Percentiles rank a stretch among this genome's conserved stretches.
Conservation (phyloP, 2,888 invertebrate genomes). For the Kuschelorhynchus macadamiae region DNA sequence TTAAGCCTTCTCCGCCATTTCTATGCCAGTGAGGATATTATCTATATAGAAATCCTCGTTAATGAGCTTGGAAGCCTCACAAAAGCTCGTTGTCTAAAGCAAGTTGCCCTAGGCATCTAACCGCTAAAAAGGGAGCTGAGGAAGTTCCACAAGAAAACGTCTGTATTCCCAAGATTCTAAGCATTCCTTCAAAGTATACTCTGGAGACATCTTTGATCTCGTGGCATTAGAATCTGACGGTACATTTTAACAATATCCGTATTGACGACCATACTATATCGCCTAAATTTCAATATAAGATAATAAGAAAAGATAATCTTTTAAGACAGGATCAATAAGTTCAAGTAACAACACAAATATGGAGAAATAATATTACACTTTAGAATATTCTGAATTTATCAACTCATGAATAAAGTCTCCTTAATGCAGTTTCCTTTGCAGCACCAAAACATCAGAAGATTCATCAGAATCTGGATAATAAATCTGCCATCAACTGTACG, state of each 20-base stretch:
- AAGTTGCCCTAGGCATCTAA: slow-evolving; percentile 25
- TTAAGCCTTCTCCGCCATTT: not conserved
- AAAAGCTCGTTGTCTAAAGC: slow-evolving; percentile 16
- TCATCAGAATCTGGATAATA: too few species aligned
- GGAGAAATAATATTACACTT: too few species aligned
- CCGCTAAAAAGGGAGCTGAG: slow-evolving; percentile 20
- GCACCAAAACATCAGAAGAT: too few species aligned
- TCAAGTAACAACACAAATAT: not conserved
- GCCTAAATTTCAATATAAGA: slow-evolving; percentile 26
- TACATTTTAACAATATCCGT: slow-evolving; percentile 35
- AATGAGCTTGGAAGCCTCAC: slow-evolving; percentile 12
- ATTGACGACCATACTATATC: slow-evolving; percentile 1
- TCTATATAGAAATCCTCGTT: slow-evolving; percentile 22
- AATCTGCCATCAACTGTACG: too few species aligned
- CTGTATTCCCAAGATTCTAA: slow-evolving; percentile 5
- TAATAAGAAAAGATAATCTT: slow-evolving; percentile 16
- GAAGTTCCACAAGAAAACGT: slow-evolving; percentile 27
- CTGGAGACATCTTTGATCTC: slow-evolving; percentile 4
- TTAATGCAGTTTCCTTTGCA: too few species aligned
- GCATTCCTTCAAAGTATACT: slow-evolving; percentile 23
- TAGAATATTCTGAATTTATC: too few species aligned
- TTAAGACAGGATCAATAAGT: slow-evolving; percentile 21
- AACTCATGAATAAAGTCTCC: too few species aligned
- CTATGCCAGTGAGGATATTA: slow-evolving; percentile 11
- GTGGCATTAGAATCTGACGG: slow-evolving; percentile 8